phyloP scores from a whole-genome alignment of 2,888 invertebrate species.

The Amphipoea lucens region DNA sequence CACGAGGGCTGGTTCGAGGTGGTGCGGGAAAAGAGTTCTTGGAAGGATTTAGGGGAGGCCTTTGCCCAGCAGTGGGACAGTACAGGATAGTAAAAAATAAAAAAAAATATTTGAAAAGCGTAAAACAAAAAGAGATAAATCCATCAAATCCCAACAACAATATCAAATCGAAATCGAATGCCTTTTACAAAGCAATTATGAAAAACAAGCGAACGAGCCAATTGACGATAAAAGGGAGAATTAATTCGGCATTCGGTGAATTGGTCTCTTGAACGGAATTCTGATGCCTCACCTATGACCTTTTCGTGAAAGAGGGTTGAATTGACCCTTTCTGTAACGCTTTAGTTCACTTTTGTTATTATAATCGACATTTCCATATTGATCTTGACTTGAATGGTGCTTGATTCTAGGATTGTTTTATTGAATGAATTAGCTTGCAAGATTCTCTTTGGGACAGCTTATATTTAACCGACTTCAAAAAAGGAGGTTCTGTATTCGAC shows the following conservation, averaged over 20 bases:
- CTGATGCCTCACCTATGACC: conserved; percentile 53
- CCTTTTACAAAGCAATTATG: conserved; percentile 50
- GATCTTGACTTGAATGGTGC: conserved; percentile 4
- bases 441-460: neutral
- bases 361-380: conserved; percentile 36
- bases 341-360: conserved; percentile 42
- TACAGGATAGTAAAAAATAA: neutral
- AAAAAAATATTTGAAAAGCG: neutral
- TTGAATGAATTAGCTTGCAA: neutral
- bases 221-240: conserved; percentile 32
- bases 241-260: conserved; percentile 42
- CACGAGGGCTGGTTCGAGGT: no score
- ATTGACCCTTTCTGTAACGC: conserved; percentile 30
- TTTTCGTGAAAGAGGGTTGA: conserved; percentile 45
- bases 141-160: conserved; percentile 20
- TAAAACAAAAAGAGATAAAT: conserved; percentile 33
- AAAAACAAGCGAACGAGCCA: conserved; percentile 26
- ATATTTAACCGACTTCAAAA: no score
- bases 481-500: no score
- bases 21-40: no score
- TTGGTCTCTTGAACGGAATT: conserved; percentile 30
- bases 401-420: neutral
- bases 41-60: no score
- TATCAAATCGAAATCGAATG: conserved; percentile 35
- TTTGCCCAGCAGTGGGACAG: no score